phyloP scores from a whole-genome alignment of 2,113 vertebrate species.

The Scatophagus argus region DNA sequence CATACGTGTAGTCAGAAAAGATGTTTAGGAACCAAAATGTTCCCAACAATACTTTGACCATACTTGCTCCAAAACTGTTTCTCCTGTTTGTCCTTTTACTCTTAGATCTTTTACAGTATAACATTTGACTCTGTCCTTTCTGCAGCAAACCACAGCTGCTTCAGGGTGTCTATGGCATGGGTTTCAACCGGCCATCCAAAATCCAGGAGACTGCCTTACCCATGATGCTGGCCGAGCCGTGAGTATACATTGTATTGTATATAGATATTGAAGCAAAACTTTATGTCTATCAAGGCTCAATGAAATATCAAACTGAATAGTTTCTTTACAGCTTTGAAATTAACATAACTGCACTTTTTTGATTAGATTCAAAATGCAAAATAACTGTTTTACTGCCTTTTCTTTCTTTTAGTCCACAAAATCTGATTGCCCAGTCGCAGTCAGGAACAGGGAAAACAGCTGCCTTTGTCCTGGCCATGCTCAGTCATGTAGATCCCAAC shows the following conservation, averaged over 20 bases:
- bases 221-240: constrained; percentile 99
- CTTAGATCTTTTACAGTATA: background rate
- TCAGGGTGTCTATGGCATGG: constrained; percentile 95
- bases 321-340: background rate
- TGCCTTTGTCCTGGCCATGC: constrained; percentile 97
- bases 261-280: background rate
- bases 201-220: constrained; percentile 97
- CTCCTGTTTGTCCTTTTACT: background rate
- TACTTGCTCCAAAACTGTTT: background rate
- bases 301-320: background rate
- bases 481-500: constrained; percentile 92
- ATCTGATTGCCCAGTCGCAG: constrained; percentile 97
- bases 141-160: constrained; percentile 93
- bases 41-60: background rate
- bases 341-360: background rate
- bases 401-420: constrained; percentile 89
- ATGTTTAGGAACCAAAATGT: background rate
- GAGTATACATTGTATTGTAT: constrained; percentile 69
- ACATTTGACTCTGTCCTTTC: background rate
- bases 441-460: constrained; percentile 97
- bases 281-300: background rate
- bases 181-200: constrained; percentile 97
- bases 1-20: background rate
- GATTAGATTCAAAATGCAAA: too few species aligned
- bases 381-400: background rate